phyloP scores from a whole-genome alignment of 2,888 invertebrate species.

The Xanthia togata region DNA sequence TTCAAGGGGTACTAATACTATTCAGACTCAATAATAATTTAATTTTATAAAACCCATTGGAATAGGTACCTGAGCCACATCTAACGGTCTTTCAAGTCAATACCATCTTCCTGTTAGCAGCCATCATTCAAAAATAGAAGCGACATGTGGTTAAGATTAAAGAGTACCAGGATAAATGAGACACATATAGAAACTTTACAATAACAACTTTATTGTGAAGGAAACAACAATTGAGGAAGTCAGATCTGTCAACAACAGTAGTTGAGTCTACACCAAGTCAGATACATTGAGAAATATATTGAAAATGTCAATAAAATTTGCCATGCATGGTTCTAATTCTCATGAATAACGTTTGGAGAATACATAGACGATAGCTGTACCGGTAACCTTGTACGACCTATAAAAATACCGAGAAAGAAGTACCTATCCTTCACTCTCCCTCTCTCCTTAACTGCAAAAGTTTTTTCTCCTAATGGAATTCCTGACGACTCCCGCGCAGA shows the following conservation, averaged over 20 bases:
- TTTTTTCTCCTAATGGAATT: slow-evolving; percentile 29
- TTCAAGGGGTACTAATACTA: background rate
- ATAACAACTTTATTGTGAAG: slow-evolving; percentile 87
- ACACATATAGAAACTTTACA: slow-evolving; percentile 73
- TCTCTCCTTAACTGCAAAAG: slow-evolving; percentile 12
- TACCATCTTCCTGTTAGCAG: slow-evolving; percentile 8
- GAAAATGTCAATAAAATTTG: background rate
- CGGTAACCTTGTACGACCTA: background rate
- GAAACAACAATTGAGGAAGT: slow-evolving; percentile 79
- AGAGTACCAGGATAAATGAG: slow-evolving; percentile 42
- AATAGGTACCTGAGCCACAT: background rate
- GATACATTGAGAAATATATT: slow-evolving; percentile 14
- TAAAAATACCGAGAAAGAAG: slow-evolving; percentile 8
- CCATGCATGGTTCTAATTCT: background rate
- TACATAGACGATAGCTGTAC: background rate
- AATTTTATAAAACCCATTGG: background rate
- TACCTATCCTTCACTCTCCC: slow-evolving; percentile 14
- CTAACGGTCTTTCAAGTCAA: background rate
- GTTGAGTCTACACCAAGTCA: slow-evolving; percentile 32
- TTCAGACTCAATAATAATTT: background rate
- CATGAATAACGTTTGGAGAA: background rate
- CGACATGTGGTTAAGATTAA: background rate
- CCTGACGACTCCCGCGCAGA: slow-evolving; percentile 12
- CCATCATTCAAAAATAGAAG: background rate
- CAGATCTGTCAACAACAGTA: slow-evolving; percentile 69